Evolutionary conservation across 2,113 vertebrate species (phyloP).

Genomic region (Sturnira hondurensis): DNA sequence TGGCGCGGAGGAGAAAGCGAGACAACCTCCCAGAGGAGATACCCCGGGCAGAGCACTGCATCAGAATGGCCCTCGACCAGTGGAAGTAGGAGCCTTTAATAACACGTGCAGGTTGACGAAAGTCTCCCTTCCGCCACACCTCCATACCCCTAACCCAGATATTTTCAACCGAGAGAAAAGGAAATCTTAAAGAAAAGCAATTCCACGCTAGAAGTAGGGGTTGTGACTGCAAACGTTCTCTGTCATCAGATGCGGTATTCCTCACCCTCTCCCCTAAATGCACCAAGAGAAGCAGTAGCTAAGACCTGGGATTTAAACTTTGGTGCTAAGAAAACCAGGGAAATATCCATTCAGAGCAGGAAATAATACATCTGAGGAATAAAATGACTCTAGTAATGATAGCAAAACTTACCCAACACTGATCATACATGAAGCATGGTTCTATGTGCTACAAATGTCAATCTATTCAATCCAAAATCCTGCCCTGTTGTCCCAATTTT

Average conservation of each 20-base stretch:
- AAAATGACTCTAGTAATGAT: background rate
- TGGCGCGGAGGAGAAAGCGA: rapidly evolving
- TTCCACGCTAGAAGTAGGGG: background rate
- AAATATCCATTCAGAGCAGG: background rate
- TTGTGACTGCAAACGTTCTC: background rate
- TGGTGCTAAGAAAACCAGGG: background rate
- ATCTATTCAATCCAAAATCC: background rate
- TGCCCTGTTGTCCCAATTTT: background rate
- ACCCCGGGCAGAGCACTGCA: too few species aligned
- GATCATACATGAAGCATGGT: background rate
- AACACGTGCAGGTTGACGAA: rapidly evolving
- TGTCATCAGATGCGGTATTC: background rate
- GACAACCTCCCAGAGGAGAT: background rate
- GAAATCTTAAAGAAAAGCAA: background rate
- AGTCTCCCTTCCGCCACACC: background rate
- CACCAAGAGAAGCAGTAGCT: background rate
- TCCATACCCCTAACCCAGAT: background rate
- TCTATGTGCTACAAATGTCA: background rate
- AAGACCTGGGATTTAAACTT: background rate
- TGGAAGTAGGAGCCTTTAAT: background rate
- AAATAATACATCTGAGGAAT: background rate
- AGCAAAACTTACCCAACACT: background rate
- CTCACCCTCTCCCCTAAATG: background rate
- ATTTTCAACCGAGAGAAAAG: background rate
- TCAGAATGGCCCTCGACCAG: rapidly evolving